Base-by-base conservation (phyloP, 92 coral and sea anemone species). In the Nematostella vectensis region DNA sequence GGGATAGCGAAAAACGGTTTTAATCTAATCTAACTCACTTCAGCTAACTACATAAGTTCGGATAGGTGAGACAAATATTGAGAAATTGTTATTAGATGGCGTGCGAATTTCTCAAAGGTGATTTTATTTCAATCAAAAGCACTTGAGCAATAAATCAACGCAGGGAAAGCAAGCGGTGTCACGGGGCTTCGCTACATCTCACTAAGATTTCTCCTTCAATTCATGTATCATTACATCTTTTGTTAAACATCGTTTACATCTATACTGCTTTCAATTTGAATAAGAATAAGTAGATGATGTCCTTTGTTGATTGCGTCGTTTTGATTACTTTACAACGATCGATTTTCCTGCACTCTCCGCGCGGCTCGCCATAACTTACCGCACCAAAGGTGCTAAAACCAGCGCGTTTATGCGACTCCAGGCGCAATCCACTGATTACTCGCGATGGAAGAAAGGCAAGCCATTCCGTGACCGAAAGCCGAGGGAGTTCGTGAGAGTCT, bases 221-320 rank as follows among this genome's bases (percentile, higher is more conserved):
- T 71, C 79, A 65, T 78, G 72, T 71, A 67, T 71, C 79, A 82
- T 77, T 80, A 76, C 65, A 51, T 54, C 69, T 55, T 77, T 83
- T 83, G 85, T 78, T 72, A 24, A 11, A 64, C 75, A 69, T 48
- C 88, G 84, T 78, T 85, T 85, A 85, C 64, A 65, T 76, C 93
- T 60, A 54, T 70, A 82, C 85, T 70, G 79, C 25, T 57, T 57
- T 59, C 74, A 77, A 93, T 93, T 86, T 93, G 96, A 93, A 86
- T 89, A 85, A 79, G 99, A 91, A 86, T 86, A 77, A 71, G n/a
- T 62, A 74, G 63, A 67, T 76, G 68, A 77, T 78, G 68, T 69
- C 64, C 84, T 81, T 78, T 82, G 96, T 75, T 80, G 82, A 93
- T 85, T 76, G 79, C 96, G 71, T 67, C 72, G 75, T 53, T 50